Percentiles rank a stretch among this genome's conserved stretches.
phyloP scores from a whole-genome alignment of 1,140 invertebrate genomes.

The Nephila pilipes region DNA sequence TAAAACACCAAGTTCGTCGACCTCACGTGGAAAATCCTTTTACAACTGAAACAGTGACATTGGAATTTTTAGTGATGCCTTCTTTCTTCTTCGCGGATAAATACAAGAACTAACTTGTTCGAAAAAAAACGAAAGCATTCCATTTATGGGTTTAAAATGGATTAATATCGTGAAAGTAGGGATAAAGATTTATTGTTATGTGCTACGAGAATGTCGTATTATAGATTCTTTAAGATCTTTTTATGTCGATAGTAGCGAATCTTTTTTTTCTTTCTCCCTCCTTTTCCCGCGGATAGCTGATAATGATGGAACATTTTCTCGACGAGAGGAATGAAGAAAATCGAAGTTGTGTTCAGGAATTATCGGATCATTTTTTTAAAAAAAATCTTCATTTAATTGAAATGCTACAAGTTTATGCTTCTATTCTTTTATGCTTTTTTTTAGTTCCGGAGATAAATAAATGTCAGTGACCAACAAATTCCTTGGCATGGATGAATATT shows the following conservation, averaged over 20 bases:
- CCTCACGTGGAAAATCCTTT: neutral
- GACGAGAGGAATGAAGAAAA: too few relatives aligned
- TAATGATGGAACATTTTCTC: too few relatives aligned
- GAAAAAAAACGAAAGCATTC: neutral
- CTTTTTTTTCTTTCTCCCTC: neutral
- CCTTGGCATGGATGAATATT: too few relatives aligned
- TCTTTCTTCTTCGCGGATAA: neutral
- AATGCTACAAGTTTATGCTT: too few relatives aligned
- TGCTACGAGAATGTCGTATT: neutral
- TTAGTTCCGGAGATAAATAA: too few relatives aligned
- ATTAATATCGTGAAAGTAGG: neutral
- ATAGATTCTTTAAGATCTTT: neutral
- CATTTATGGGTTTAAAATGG: neutral
- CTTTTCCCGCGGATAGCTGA: too few relatives aligned
- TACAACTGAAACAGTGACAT: conserved; percentile 9
- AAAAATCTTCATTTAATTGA: too few relatives aligned
- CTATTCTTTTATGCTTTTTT: too few relatives aligned
- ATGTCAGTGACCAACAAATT: too few relatives aligned
- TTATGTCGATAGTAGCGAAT: neutral
- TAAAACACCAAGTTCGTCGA: neutral
- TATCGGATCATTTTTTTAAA: too few relatives aligned
- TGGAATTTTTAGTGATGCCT: neutral
- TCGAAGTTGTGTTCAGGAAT: too few relatives aligned
- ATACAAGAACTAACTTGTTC: neutral
- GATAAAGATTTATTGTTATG: neutral